Conservation (phyloP, 2,888 invertebrate genomes). For the Laothoe populi region DNA sequence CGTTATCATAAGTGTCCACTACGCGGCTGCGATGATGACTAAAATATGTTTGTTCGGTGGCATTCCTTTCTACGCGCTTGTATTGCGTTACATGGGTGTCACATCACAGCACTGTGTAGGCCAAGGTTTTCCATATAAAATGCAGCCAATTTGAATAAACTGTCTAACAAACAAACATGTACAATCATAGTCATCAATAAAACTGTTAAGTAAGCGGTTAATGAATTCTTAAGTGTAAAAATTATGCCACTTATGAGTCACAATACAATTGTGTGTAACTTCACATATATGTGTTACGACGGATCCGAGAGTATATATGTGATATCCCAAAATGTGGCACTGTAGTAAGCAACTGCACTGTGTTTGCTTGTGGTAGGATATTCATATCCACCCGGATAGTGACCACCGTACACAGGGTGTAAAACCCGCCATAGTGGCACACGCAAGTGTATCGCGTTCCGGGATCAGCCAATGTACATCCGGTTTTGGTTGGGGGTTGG, state of each 20-base stretch:
- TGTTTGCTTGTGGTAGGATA: no score
- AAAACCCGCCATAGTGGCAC: no score
- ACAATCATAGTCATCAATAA: constrained; percentile 13
- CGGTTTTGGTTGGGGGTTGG: no score
- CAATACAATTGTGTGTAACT: constrained; percentile 11
- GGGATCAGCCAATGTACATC: no score
- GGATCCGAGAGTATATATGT: not conserved
- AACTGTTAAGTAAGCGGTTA: constrained; percentile 7
- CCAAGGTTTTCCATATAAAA: constrained; percentile 47
- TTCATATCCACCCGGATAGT: no score
- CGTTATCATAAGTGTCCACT: constrained; percentile 34
- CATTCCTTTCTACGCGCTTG: constrained; percentile 49
- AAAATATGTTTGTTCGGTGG: constrained; percentile 50
- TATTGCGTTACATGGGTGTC: constrained; percentile 59
- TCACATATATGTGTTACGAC: not conserved
- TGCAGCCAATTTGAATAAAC: constrained; percentile 16
- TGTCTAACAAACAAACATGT: constrained; percentile 18
- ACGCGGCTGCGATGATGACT: constrained; percentile 35
- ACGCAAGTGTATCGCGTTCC: no score
- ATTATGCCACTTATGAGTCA: constrained; percentile 16
- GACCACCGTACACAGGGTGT: no score
- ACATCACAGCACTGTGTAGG: constrained; percentile 48
- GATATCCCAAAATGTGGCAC: not conserved
- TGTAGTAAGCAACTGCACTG: no score
- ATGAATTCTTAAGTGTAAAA: constrained; percentile 17